phyloP scores from a whole-genome alignment of 2,888 invertebrate species.

The Pediacus dermestoides region DNA sequence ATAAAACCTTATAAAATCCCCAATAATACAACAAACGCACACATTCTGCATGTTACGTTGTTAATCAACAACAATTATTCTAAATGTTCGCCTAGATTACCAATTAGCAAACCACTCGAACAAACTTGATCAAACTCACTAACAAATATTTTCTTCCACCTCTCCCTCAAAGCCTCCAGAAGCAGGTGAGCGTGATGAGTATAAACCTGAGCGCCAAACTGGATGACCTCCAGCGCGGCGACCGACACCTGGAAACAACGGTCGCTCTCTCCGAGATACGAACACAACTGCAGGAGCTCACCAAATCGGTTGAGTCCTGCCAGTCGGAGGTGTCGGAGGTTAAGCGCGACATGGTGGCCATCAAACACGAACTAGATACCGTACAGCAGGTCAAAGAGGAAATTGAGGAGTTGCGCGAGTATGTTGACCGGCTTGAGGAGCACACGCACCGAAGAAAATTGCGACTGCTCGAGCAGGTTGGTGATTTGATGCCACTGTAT shows the following conservation, averaged over 20 bases:
- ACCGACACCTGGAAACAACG: constrained; percentile 88
- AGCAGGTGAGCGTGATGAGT: constrained; percentile 97
- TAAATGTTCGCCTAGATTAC: too few species aligned
- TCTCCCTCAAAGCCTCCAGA: constrained; percentile 88
- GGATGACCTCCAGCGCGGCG: constrained; percentile 84
- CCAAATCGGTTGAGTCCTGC: constrained; percentile 91
- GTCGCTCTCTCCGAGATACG: constrained; percentile 92
- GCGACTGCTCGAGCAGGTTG: constrained; percentile 87
- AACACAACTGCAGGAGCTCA: constrained; percentile 87
- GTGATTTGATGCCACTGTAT: too few species aligned
- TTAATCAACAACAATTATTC: too few species aligned
- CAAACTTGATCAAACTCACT: too few species aligned
- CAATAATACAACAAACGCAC: too few species aligned
- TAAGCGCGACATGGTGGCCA: constrained; percentile 92
- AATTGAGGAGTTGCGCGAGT: constrained; percentile 88
- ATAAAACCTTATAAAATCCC: too few species aligned
- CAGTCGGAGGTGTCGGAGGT: constrained; percentile 92
- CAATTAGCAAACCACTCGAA: too few species aligned
- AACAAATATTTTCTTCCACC: too few species aligned
- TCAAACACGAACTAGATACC: constrained; percentile 89
- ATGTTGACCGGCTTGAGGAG: constrained; percentile 88
- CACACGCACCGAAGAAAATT: constrained; percentile 87
- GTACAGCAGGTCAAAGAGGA: constrained; percentile 94
- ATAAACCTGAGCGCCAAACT: constrained; percentile 92
- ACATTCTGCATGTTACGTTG: too few species aligned